Conservation (phyloP, 2,888 invertebrate genomes). For the Cerastoderma edule region DNA sequence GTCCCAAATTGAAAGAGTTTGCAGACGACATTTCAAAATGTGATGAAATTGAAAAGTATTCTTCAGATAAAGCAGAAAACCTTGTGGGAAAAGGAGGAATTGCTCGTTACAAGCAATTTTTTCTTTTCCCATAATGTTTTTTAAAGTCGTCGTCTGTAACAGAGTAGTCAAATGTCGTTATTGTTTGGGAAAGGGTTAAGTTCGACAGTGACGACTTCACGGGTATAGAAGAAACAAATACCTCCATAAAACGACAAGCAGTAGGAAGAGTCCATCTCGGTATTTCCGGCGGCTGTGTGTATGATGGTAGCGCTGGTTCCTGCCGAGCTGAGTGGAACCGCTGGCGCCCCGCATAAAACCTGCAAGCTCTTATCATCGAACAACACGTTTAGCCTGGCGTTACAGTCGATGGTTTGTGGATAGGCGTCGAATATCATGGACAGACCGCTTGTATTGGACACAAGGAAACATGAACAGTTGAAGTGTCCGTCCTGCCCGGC, state of each 20-base stretch:
- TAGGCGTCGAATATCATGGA: constrained; percentile 22
- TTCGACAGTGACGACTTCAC: too few species aligned
- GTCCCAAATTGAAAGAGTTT: too few species aligned
- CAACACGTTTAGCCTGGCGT: constrained; percentile 26
- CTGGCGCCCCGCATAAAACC: constrained; percentile 37
- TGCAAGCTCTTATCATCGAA: constrained; percentile 40
- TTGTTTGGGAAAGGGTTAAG: too few species aligned
- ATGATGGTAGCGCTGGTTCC: constrained; percentile 27
- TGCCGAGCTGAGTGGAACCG: constrained; percentile 2
- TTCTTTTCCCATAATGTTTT: too few species aligned
- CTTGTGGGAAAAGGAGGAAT: too few species aligned
- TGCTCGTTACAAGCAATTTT: too few species aligned
- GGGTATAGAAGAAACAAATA: too few species aligned
- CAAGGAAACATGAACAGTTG: constrained; percentile 30
- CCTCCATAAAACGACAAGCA: constrained; percentile 40
- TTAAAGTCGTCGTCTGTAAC: too few species aligned
- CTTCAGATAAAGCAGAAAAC: too few species aligned
- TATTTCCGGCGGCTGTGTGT: constrained; percentile 3
- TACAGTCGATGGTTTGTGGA: constrained; percentile 32
- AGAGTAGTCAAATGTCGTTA: too few species aligned
- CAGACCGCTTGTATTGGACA: constrained; percentile 25
- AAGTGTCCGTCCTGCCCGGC: constrained; percentile 9
- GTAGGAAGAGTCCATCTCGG: constrained; percentile 28
- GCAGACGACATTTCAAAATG: too few species aligned
- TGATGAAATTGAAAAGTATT: too few species aligned